Conservation (phyloP, 2,888 invertebrate species). For the Mechanitis messenoides region DNA sequence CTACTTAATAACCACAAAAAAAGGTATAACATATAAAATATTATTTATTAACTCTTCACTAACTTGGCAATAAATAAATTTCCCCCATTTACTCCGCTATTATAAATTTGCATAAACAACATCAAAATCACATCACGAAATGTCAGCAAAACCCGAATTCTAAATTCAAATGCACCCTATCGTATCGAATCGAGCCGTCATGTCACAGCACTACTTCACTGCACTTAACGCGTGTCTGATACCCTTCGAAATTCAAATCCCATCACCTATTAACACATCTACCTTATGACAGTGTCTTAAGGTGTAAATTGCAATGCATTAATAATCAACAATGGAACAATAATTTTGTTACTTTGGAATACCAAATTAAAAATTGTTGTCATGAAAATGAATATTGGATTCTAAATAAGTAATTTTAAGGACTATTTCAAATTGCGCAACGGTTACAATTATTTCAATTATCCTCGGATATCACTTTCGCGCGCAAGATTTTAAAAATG, state of each 20-base stretch:
- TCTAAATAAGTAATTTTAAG: slow-evolving; percentile 1
- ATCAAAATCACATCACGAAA: slow-evolving; percentile 31
- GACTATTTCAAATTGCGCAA: not conserved
- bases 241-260: slow-evolving; percentile 18
- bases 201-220: slow-evolving; percentile 45
- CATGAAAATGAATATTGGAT: not conserved
- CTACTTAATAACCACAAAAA: too few species aligned
- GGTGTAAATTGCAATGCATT: slow-evolving; percentile 14
- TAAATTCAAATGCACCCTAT: slow-evolving; percentile 40
- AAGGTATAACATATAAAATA: too few species aligned
- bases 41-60: not conserved
- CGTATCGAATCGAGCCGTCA: slow-evolving; percentile 41
- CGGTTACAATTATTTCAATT: slow-evolving; percentile 19
- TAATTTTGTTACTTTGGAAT: slow-evolving; percentile 5
- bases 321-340: not conserved
- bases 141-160: slow-evolving; percentile 31
- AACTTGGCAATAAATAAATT: slow-evolving; percentile 1
- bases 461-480: slow-evolving; percentile 31
- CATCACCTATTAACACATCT: not conserved
- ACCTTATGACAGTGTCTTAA: slow-evolving; percentile 9
- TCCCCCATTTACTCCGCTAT: slow-evolving; percentile 16
- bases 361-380: slow-evolving; percentile 6
- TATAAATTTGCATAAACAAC: slow-evolving; percentile 32
- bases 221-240: slow-evolving; percentile 53
- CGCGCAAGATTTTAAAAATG: slow-evolving; percentile 40